Conservation (phyloP, 1,140 invertebrate species). For the Radopholus similis region DNA sequence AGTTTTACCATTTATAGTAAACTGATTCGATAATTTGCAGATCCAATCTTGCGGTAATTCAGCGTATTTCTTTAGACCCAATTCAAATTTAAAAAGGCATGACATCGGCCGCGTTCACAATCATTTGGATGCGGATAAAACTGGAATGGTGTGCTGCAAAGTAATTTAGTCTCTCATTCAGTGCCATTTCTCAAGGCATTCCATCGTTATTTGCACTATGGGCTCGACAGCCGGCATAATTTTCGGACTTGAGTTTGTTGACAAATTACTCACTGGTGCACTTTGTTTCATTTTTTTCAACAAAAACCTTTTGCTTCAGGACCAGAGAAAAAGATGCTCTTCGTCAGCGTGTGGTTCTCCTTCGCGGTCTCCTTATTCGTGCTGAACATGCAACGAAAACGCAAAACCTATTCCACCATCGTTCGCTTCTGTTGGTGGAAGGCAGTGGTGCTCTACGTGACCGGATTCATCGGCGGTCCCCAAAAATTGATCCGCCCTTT, state of each 20-base stretch:
- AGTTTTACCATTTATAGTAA: too few species aligned
- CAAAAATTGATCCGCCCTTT: background rate
- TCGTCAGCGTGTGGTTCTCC: slow-evolving; percentile 55
- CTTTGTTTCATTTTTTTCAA: too few species aligned
- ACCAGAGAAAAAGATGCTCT: too few species aligned
- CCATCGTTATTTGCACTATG: slow-evolving; percentile 1
- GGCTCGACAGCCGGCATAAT: slow-evolving; percentile 2
- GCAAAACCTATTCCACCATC: slow-evolving; percentile 41
- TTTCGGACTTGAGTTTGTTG: background rate
- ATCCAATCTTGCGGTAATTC: slow-evolving; percentile 36
- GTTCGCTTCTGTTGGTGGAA: slow-evolving; percentile 40
- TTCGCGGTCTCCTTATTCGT: slow-evolving; percentile 53
- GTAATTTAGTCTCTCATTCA: too few species aligned
- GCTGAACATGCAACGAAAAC: slow-evolving; percentile 48
- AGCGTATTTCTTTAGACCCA: background rate
- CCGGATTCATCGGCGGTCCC: slow-evolving; percentile 48
- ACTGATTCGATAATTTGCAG: background rate
- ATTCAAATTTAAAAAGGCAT: slow-evolving; percentile 29
- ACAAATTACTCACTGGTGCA: background rate
- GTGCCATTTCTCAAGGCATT: background rate
- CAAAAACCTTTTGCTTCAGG: too few species aligned
- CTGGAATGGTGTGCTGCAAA: too few species aligned
- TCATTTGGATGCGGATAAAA: too few species aligned
- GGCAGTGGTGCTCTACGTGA: slow-evolving; percentile 39
- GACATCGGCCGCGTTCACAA: slow-evolving; percentile 45